Percentiles rank a stretch among this genome's conserved stretches.
Evolutionary conservation across 2,888 invertebrate species (phyloP).

Genomic region (Proisotoma minuta): DNA sequence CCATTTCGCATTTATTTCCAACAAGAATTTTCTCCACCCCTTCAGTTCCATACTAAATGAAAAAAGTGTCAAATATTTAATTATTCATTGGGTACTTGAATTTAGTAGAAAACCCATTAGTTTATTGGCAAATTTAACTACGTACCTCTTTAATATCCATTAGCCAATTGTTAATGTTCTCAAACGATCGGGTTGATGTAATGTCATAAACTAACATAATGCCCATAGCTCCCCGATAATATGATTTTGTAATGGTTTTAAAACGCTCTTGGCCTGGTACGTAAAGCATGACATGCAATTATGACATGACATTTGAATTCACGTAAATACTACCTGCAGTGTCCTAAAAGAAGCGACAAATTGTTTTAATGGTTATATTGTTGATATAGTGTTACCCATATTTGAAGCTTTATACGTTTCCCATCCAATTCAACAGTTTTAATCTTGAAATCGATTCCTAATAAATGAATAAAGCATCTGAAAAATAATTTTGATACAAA

Average conservation of each 20-base stretch:
- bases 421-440: slow-evolving; percentile 29
- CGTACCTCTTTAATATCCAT: slow-evolving; percentile 16
- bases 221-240: slow-evolving; percentile 34
- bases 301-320: background rate
- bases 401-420: slow-evolving; percentile 32
- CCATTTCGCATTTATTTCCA: slow-evolving; percentile 31
- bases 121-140: too few relatives aligned
- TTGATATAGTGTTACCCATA: slow-evolving; percentile 23
- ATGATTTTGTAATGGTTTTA: slow-evolving; percentile 30
- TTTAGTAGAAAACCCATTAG: too few relatives aligned
- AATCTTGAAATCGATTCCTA: slow-evolving; percentile 41
- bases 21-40: slow-evolving; percentile 23
- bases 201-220: slow-evolving; percentile 36
- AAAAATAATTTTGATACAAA: background rate
- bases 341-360: background rate
- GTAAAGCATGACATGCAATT: background rate
- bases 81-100: too few relatives aligned
- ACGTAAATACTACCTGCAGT: background rate
- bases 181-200: slow-evolving; percentile 24
- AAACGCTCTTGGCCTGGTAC: slow-evolving; percentile 35
- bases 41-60: background rate
- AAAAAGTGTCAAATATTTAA: too few relatives aligned
- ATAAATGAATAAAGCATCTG: too few relatives aligned
- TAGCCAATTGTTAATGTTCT: slow-evolving; percentile 26
- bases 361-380: background rate